Evolutionary conservation across 2,888 invertebrate genomes (phyloP), one percentile per base, ranked within the genome.

Genomic region (Eurytoma adleriae): DNA sequence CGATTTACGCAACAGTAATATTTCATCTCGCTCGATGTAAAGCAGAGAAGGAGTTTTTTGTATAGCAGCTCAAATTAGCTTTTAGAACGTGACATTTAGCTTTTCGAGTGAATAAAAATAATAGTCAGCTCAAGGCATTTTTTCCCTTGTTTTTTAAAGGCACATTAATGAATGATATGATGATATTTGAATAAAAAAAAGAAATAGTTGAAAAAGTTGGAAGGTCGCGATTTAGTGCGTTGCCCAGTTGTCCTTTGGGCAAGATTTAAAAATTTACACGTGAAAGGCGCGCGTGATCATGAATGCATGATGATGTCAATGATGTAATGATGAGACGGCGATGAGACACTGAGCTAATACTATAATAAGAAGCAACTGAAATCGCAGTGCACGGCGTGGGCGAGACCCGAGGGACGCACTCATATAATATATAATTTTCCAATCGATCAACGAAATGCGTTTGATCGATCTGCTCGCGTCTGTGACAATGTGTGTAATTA

Each of bases 261-360:
- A 50, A 78, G 81, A 79, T 54, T 48, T 30, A 14, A 59, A 72
- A 79, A 68, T 64, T 66, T 68, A 56, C 59, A 30, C 16, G 48
- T 79, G 75, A 78, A 64, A 82, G 75, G 79, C 73, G 54, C 62
- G 67, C 61, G 73, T 64, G 48, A 48, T 77, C 66, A 68, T 76
- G 24, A 24, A 24, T 24, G 24, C 24, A 24, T 24, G 72, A 82
- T 71, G 82, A 79, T 80, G 64, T 82, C 74, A 82, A 85, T 85
- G 85, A 85, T 78, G 83, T 81, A 79, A 85, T 85, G 84, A 84
- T 81, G 24, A 24, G 24, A 24, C 24, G 24, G 76, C 79, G 84
- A 83, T 72, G 79, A 77, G 69, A 77, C 83, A 84, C 81, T 84
- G 84, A 85, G 83, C 84, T 83, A 83, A 84, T n/a, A n/a, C n/a